These are phyloP conservation scores for Apis dorsata DNA, from an alignment of 1,140 invertebrate genomes.

Conservation along the genomic window DNA sequence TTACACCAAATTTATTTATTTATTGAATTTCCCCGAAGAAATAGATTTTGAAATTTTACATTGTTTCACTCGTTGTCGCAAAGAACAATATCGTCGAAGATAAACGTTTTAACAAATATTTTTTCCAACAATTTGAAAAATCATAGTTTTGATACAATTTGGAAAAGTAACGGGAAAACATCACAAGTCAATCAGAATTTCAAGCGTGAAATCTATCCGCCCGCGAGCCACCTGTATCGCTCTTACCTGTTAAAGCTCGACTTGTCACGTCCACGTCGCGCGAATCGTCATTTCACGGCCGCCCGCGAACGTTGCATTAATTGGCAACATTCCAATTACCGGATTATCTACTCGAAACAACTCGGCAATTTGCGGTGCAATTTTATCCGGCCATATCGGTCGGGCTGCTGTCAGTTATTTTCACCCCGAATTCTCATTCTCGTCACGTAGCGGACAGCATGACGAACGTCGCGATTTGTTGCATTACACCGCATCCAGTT, in stretches of 20 bases:
- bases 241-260: slow-evolving; percentile 27
- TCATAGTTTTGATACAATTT: too few relatives aligned
- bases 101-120: too few relatives aligned
- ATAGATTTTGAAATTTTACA: too few relatives aligned
- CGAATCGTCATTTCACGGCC: slow-evolving; percentile 6
- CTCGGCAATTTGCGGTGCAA: slow-evolving; percentile 39
- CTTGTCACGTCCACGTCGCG: slow-evolving; percentile 1
- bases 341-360: slow-evolving; percentile 48
- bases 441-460: slow-evolving; percentile 52
- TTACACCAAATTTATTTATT: too few relatives aligned
- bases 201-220: not conserved
- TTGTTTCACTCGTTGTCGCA: too few relatives aligned
- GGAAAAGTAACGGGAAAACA: too few relatives aligned
- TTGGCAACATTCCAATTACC: slow-evolving; percentile 45
- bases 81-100: too few relatives aligned
- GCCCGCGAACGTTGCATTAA: slow-evolving; percentile 17
- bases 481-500: slow-evolving; percentile 33
- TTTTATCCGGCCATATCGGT: slow-evolving; percentile 45
- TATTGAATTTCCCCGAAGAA: too few relatives aligned
- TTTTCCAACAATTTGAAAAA: too few relatives aligned
- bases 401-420: slow-evolving; percentile 33
- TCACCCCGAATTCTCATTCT: slow-evolving; percentile 46
- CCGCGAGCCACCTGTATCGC: not conserved
- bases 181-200: not conserved
- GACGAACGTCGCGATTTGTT: slow-evolving; percentile 50